A percentile compares a stretch with the other conserved stretches of the same genome.
These are phyloP conservation scores for Trachemys scripta DNA, from an alignment of 2,113 vertebrate species.

Conservation along the genomic window DNA sequence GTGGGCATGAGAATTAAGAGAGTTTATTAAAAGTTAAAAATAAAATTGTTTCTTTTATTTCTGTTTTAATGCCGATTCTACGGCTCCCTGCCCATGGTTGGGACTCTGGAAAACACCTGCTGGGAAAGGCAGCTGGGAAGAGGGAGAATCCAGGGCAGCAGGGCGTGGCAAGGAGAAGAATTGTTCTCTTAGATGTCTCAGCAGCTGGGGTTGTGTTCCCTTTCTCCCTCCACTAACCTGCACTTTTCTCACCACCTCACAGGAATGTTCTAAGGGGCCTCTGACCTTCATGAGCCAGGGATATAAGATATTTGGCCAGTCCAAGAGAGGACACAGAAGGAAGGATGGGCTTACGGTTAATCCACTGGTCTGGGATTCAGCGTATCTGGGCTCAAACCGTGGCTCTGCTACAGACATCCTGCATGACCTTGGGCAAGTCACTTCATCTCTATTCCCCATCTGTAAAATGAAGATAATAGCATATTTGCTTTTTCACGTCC, in stretches of 20 bases:
- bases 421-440: background rate
- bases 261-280: rapidly evolving
- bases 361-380: background rate
- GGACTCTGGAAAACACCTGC: background rate
- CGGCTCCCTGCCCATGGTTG: background rate
- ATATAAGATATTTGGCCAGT: background rate
- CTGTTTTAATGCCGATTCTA: background rate
- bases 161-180: background rate
- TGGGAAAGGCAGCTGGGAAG: background rate
- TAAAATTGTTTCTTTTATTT: constrained; percentile 23
- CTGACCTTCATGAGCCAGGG: background rate
- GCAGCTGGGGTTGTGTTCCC: background rate
- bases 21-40: constrained; percentile 44
- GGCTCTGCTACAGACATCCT: background rate
- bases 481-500: background rate
- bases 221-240: background rate
- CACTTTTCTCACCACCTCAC: rapidly evolving
- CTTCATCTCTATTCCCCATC: background rate
- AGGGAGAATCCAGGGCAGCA: background rate
- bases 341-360: background rate
- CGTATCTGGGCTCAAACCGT: background rate
- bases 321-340: background rate
- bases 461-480: background rate
- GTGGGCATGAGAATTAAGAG: constrained; percentile 37
- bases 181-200: background rate